These are phyloP conservation scores for Bombus superbus DNA, from an alignment of 1,140 invertebrate genomes.

Conservation along the genomic window DNA sequence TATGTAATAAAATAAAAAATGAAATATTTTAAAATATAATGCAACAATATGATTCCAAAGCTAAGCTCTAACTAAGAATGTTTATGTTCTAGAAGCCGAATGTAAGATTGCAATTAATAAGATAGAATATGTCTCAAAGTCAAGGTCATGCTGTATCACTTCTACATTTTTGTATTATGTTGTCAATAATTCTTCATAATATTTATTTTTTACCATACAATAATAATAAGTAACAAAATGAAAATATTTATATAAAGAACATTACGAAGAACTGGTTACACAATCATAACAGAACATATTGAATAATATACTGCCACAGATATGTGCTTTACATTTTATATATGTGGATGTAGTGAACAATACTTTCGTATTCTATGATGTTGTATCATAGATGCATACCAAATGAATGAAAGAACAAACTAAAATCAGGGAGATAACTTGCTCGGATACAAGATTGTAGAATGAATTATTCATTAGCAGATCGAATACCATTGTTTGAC, in stretches of 20 bases:
- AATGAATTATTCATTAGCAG: constrained; percentile 60
- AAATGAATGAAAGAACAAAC: constrained; percentile 38
- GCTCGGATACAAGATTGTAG: constrained; percentile 34
- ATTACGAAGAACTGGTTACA: background rate
- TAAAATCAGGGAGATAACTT: constrained; percentile 52
- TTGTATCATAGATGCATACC: constrained; percentile 40
- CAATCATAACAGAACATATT: background rate
- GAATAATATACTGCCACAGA: background rate
- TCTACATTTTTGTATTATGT: background rate
- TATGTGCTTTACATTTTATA: background rate
- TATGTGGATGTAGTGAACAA: background rate
- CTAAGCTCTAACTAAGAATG: constrained; percentile 8
- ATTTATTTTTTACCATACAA: background rate
- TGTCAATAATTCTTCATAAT: constrained; percentile 13
- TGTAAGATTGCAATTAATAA: constrained; percentile 7
- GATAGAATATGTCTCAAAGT: background rate
- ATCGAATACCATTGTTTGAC: constrained; percentile 29
- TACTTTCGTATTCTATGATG: constrained; percentile 1
- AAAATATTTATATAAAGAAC: background rate
- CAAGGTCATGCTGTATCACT: background rate
- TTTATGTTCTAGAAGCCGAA: background rate
- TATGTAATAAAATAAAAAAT: background rate
- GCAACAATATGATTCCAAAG: background rate
- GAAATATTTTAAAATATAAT: background rate
- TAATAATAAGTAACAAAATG: background rate